Evolutionary conservation across 2,888 invertebrate species (phyloP).

Genomic region (Leptinotarsa juncta): DNA sequence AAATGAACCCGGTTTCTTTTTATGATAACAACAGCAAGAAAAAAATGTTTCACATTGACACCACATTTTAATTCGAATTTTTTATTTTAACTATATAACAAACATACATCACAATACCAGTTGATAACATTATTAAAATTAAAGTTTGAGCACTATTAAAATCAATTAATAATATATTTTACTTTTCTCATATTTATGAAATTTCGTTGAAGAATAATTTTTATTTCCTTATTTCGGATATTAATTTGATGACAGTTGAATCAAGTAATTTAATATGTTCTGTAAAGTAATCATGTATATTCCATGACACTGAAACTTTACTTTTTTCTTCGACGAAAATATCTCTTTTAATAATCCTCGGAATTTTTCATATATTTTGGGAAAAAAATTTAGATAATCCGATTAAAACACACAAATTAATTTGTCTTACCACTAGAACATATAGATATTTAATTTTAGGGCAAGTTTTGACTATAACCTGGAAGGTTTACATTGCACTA

Average conservation of each 20-base stretch:
- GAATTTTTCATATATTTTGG: constrained; percentile 12
- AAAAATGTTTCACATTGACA: not conserved
- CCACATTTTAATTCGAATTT: constrained; percentile 27
- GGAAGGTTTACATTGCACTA: constrained; percentile 27
- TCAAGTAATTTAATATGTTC: not conserved
- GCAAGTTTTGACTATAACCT: constrained; percentile 48
- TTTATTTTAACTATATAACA: constrained; percentile 52
- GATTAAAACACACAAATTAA: constrained; percentile 42
- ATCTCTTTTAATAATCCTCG: not conserved
- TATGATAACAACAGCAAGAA: no score
- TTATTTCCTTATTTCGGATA: not conserved
- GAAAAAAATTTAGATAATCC: constrained; percentile 33
- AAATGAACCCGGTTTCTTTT: no score
- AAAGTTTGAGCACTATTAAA: constrained; percentile 58
- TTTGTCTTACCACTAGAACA: constrained; percentile 39
- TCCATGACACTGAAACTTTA: not conserved
- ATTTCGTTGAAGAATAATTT: not conserved
- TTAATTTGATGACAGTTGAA: not conserved
- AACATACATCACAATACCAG: constrained; percentile 61
- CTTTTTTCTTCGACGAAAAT: not conserved
- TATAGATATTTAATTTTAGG: constrained; percentile 38
- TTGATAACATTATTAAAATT: constrained; percentile 58
- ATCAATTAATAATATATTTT: constrained; percentile 21
- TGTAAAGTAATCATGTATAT: not conserved
- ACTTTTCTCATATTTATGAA: constrained; percentile 27